Base-by-base conservation (phyloP, 2,797 vertebrate species). In the Ambastaia sidthimunki region DNA sequence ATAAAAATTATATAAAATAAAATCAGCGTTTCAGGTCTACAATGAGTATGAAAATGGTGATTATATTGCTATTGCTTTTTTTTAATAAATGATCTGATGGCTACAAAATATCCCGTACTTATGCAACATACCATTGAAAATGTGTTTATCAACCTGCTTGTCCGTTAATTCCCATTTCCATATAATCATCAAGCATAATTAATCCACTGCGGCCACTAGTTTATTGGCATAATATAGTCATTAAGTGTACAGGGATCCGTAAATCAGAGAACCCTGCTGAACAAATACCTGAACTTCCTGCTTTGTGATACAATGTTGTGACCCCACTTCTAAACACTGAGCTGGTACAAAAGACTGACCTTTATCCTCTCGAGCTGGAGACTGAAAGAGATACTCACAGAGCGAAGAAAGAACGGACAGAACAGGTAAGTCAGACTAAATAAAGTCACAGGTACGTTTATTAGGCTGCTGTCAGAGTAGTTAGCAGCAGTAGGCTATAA, bases 401-500 rank as follows among this genome's bases (percentile, higher is more conserved):
- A 28, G 28, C 28, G 28, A n/a, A 67, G 18, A 28, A 31, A 54
- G 25, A 60, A 23, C 2, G 31, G 62, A 71, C 34, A 44, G 47
- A 67, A 66, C n/a, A 67, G 47, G 63, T 68, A 48, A 71, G 66
- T 65, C 65, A 44, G 19, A 50, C 59, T 37, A 65, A 63, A 70
- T 34, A 71, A 67, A 78, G 71, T 60, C 34, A 77, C 83, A 63
- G 71, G 71, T 75, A 80, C 74, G 84, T 85, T 85, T 79, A 88
- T 86, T 82, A 85, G 83, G 63, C 54, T 70, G 82, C 86, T 85
- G 84, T 86, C 86, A 85, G 81, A 74, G 74, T 21, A 31, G 74
- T 87, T 82, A 83, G 83, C 76, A 52, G 73, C 68, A 47, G 74
- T 66, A 69, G 73, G 83, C 81, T 87, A 83, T 88, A 88, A 89